Evolutionary conservation across 2,113 vertebrate species (phyloP), one percentile per base, ranked within the genome.

Genomic region (Aptenodytes patagonicus): DNA sequence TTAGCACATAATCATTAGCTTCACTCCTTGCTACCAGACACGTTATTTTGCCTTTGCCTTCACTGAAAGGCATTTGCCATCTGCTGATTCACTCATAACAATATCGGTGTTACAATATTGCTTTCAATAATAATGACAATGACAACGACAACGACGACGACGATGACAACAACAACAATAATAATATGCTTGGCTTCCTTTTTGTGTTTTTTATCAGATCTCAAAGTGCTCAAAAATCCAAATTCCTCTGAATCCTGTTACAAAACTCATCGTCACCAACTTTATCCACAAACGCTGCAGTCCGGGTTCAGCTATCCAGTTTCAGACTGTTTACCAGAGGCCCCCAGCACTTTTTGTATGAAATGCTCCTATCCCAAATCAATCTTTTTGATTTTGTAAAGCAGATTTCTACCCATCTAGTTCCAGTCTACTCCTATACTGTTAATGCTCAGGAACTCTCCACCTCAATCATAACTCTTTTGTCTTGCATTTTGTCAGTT

Each of bases 1-100:
- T 97, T 94, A 94, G 87, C 96, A 97, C 93, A 77, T 97, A 87
- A 97, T 95, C 93, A 94, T 96, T 95, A 95, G 80, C 47, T 92
- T 89, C 16, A 46, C 55, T 93, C 60, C 55, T 87, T 85, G 93
- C 93, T 95, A 93, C 89, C 72, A 94, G 97, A 82, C 92, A 85
- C 47, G 6, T 85, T 91, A 93, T 91, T 95, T 90, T 83, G 82
- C 66, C 52, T 95, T 71, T 97, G 60, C 76, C 68, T 92, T 93
- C 68, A 83, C 70, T 58, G 83, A 90, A 94, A 95, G 62, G 72
- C 66, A 64, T 96, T 96, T 96, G 49, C 89, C 90, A 90, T 97
- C 92, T 98, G 96, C 65, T 76, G 77, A 75, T 95, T 92, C 89
- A 86, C 72, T 96, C 36, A 28, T 49, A 60, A 77, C 24, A 47